A percentile compares a stretch with the other conserved stretches of the same genome.
phyloP scores from a whole-genome alignment of 2,797 vertebrate species.

The Fistularia tabacaria region DNA sequence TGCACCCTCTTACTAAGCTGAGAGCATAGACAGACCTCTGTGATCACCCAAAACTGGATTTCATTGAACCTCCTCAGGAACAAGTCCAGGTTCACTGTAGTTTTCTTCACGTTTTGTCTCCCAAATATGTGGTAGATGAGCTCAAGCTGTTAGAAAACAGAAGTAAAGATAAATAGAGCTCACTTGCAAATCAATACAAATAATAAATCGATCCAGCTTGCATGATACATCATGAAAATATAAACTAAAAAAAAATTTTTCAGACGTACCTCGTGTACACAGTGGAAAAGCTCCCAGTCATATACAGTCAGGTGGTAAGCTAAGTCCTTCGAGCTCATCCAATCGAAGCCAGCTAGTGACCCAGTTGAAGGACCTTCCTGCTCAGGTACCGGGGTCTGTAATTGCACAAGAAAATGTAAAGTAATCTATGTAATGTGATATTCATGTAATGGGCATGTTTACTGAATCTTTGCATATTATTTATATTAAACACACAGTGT shows the following conservation, averaged over 20 bases:
- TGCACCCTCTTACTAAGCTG: constrained; percentile 97
- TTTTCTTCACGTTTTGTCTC: constrained; percentile 90
- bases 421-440: background rate
- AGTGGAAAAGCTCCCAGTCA: constrained; percentile 98
- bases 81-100: constrained; percentile 95
- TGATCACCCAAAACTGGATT: constrained; percentile 98
- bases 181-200: background rate
- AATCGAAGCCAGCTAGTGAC: constrained; percentile 86
- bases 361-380: constrained; percentile 90
- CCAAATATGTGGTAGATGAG: constrained; percentile 96
- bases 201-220: too few species aligned
- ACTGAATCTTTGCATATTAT: too few species aligned
- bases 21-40: constrained; percentile 92
- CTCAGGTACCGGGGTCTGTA: constrained; percentile 86
- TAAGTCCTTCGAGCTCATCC: constrained; percentile 98
- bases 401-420: constrained; percentile 7
- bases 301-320: constrained; percentile 94
- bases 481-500: too few species aligned
- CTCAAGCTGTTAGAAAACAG: constrained; percentile 80
- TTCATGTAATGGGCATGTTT: background rate
- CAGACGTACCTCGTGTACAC: constrained; percentile 89
- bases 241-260: background rate
- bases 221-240: background rate
- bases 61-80: constrained; percentile 97
- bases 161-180: background rate